Evolutionary conservation across 2,797 vertebrate species (phyloP), one percentile per base, ranked within the genome.

Genomic region (Scolopax rusticola): DNA sequence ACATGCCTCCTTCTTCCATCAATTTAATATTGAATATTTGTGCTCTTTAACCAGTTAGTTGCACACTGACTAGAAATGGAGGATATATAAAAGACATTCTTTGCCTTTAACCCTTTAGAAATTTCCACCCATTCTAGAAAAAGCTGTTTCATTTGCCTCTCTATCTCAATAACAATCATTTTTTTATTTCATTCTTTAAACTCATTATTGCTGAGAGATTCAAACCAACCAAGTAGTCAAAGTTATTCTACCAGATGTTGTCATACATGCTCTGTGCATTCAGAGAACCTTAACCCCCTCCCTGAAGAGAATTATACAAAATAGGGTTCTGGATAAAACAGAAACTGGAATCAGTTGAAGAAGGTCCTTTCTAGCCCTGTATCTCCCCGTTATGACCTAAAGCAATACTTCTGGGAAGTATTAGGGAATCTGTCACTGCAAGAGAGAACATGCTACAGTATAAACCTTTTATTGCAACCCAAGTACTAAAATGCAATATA

Each of bases 151-250:
- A n/a, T 59, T 84, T 78, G 11, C 20, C 8, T 84, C 41, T 33
- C 0, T 53, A 28, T 15, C 20, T 60, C 47, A 82, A 0, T 23
- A 79, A n/a, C 2, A 19, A 41, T 32, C 3, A 30, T 36, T 15
- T 27, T 75, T 47, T 43, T 24, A 63, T 48, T 81, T 89, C 15
- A 38, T 68, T 45, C n/a, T 81, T 67, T 28, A 67, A 63, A 80
- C 19, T 63, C 56, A 38, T 33, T 21, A 48, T 1, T 1, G 2
- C 15, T 64, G 47, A 47, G 64, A 65, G 40, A 33, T 33, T 73
- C 50, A 50, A 91, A 25, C 4, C 8, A 65, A 85, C 1, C 1
- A 47, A 59, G 65, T 1, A 59, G 54, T 24, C 20, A 2, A 65
- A 77, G n/a, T 32, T 43, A 43, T 15, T 54, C 36, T 45, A 33